These are phyloP conservation scores for Slavum lentiscoides DNA, from an alignment of 2,888 invertebrate species.

Conservation along the genomic window DNA sequence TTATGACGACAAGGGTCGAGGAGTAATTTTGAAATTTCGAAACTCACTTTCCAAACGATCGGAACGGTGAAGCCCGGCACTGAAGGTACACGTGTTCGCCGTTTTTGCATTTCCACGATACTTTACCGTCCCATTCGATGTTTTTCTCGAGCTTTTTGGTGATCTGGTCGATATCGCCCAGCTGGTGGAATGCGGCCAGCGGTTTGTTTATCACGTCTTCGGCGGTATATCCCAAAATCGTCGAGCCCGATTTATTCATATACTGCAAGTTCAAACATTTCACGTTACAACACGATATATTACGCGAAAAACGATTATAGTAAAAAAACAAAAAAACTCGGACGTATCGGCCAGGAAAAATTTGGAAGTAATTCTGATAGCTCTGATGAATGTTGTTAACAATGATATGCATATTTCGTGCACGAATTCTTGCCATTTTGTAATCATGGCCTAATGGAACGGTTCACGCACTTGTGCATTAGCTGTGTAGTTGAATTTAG, in stretches of 20 bases:
- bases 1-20: too few relatives aligned
- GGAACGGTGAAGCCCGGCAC: slow-evolving; percentile 78
- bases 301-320: too few relatives aligned
- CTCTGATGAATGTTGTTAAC: too few relatives aligned
- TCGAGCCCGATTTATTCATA: slow-evolving; percentile 84
- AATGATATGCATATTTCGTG: too few relatives aligned
- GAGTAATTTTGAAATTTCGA: too few relatives aligned
- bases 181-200: slow-evolving; percentile 63
- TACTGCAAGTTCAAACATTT: slow-evolving; percentile 65
- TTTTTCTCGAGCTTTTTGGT: slow-evolving; percentile 68
- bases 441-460: too few relatives aligned
- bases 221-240: slow-evolving; percentile 73
- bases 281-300: slow-evolving; percentile 26
- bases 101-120: slow-evolving; percentile 74
- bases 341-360: too few relatives aligned
- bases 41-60: slow-evolving; percentile 67
- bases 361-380: too few relatives aligned
- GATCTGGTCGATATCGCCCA: slow-evolving; percentile 65
- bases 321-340: not conserved
- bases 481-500: too few relatives aligned
- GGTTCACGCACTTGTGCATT: too few relatives aligned
- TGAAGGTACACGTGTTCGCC: slow-evolving; percentile 78
- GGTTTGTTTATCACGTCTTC: slow-evolving; percentile 69
- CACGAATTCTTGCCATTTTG: too few relatives aligned
- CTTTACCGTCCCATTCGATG: slow-evolving; percentile 77